phyloP scores from a whole-genome alignment of 2,113 vertebrate species.

The Sylvilagus bachmani region DNA sequence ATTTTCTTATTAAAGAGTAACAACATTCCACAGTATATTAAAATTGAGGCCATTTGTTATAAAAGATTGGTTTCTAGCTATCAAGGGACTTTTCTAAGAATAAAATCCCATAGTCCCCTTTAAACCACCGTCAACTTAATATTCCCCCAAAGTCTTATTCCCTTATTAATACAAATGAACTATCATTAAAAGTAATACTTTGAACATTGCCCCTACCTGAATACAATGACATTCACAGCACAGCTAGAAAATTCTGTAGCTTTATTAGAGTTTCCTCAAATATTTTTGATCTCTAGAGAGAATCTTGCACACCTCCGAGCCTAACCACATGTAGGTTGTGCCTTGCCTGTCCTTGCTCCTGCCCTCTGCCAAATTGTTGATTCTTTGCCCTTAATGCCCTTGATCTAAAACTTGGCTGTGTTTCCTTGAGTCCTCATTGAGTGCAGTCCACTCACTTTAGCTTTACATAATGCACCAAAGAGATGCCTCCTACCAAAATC shows the following conservation, averaged over 20 bases:
- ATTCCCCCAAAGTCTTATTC: conserved; percentile 1
- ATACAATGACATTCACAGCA: not conserved
- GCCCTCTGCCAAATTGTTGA: not conserved
- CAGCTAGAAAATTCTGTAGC: not conserved
- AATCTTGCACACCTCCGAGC: not conserved
- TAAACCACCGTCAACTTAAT: not conserved
- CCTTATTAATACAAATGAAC: not conserved
- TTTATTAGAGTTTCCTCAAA: not conserved
- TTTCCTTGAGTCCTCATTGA: not conserved
- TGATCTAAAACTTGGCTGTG: not conserved
- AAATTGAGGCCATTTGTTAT: not conserved
- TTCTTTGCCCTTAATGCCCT: not conserved
- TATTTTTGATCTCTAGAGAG: not conserved
- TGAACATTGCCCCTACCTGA: not conserved
- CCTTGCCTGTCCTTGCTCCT: not conserved
- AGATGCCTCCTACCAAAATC: not conserved
- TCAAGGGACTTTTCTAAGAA: not conserved
- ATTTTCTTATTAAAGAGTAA: conserved; percentile 24
- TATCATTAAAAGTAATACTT: not conserved
- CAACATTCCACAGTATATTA: not conserved
- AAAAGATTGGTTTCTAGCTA: not conserved
- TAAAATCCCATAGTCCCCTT: not conserved
- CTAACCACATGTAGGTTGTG: fast-evolving
- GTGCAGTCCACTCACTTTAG: not conserved
- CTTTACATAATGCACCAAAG: not conserved